A percentile compares a stretch with the other conserved stretches of the same genome.
phyloP scores from a whole-genome alignment of 2,113 vertebrate species.

The Alectura lathami region DNA sequence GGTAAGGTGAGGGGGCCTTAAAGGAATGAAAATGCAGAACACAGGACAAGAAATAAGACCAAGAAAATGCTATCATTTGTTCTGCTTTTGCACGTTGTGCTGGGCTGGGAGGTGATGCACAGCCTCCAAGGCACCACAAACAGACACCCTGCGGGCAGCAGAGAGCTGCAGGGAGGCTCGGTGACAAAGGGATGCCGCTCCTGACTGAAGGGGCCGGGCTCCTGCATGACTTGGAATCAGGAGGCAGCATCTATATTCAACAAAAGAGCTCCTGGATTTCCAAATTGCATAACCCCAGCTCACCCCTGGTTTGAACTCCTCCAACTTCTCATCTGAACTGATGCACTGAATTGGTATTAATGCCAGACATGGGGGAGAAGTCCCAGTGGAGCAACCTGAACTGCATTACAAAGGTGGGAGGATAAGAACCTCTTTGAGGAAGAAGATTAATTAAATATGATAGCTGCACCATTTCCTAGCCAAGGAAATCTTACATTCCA shows the following conservation, averaged over 20 bases:
- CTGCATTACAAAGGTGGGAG: conserved; percentile 24
- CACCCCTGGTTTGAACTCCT: neutral
- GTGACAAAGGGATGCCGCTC: neutral
- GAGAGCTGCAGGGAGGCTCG: neutral
- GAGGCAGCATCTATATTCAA: neutral
- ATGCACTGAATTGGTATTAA: neutral
- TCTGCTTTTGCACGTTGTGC: neutral
- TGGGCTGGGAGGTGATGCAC: neutral
- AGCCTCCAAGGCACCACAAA: accelerated
- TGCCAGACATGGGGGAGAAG: neutral
- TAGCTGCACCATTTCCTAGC: neutral
- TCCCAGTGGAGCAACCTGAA: neutral
- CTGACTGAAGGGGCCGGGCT: neutral
- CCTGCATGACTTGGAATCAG: neutral
- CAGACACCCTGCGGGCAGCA: neutral
- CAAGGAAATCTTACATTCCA: neutral
- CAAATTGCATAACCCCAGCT: neutral
- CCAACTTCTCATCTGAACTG: neutral
- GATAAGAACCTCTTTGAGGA: neutral
- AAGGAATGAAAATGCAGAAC: neutral
- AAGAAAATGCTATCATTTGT: neutral
- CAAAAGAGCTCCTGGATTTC: neutral
- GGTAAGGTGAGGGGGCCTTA: neutral
- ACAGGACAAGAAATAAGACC: neutral
- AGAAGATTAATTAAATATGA: conserved; percentile 11